Evolutionary conservation across 2,113 vertebrate species (phyloP), one percentile per base, ranked within the genome.

Genomic region (Serinus canaria): DNA sequence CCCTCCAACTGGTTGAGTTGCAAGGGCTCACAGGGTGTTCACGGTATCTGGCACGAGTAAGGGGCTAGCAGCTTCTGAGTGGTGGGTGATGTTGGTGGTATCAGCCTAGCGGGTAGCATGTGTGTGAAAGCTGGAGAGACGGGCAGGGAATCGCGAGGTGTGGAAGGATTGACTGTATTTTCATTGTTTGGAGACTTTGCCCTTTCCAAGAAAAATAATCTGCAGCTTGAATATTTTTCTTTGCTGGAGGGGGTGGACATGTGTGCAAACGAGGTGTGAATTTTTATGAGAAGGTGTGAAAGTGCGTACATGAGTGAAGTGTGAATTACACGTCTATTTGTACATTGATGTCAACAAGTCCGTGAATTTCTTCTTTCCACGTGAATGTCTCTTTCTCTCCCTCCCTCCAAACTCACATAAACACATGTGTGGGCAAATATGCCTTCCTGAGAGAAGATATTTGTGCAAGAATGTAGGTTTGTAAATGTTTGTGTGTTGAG

Each of bases 141-240:
- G 1, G 62, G 63, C 79, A 97, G 78, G 88, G 91, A 82, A 83
- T 95, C 95, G 96, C 47, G 88, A 96, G 80, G 89, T 91, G 81
- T 72, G 79, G 94, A 96, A 96, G 89, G 90, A 96, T 83, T 92
- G 77, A 96, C 92, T 75, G 53, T 97, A 77, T 97, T 97, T 97
- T 96, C 96, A 92, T 96, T 95, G 83, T 72, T 97, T 96, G 7
- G 35, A 95, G 88, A 92, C 96, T 95, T 96, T 67, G 28, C 83
- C 95, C 93, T 95, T 96, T 97, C 97, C 94, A 97, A 97, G 97
- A 96, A 97, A 98, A 98, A 97, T 77, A 97, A 96, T 95, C 46
- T 73, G 75, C 92, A 90, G 95, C 86, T 97, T 94, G 96, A 95
- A 79, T 97, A 92, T 97, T 98, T 98, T 93, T 95, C 89, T 96